Conservation (phyloP, 2,888 invertebrate genomes). For the Ptychoptera albimana region DNA sequence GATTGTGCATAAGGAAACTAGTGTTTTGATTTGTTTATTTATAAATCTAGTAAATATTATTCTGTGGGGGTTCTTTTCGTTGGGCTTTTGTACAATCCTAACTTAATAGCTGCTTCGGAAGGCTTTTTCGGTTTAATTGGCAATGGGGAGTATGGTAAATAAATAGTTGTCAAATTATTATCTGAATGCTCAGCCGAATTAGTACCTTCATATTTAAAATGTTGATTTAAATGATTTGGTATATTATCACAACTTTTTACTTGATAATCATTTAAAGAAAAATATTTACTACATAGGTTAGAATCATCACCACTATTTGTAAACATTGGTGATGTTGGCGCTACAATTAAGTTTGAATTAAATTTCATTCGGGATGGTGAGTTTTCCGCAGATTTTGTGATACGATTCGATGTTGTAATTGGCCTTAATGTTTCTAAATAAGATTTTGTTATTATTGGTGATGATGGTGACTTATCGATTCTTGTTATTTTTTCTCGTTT, state of each 20-base stretch:
- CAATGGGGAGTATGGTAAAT: slow-evolving; percentile 13
- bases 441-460: slow-evolving; percentile 20
- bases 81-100: slow-evolving; percentile 10
- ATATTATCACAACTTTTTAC: slow-evolving; percentile 20
- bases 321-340: not conserved
- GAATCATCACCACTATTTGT: not conserved
- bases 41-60: no score
- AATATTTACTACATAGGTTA: not conserved
- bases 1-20: no score
- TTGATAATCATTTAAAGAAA: slow-evolving; percentile 10
- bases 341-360: not conserved
- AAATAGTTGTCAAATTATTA: not conserved
- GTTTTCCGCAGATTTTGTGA: slow-evolving; percentile 18
- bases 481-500: slow-evolving; percentile 25
- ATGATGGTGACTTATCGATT: slow-evolving; percentile 23
- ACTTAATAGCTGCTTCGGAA: slow-evolving; percentile 12
- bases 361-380: slow-evolving; percentile 14
- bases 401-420: slow-evolving; percentile 6
- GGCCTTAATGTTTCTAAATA: slow-evolving; percentile 17
- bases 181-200: not conserved
- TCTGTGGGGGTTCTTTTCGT: no score
- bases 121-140: slow-evolving; percentile 19
- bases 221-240: slow-evolving; percentile 3
- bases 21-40: no score
- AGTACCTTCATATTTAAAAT: not conserved